Conservation (phyloP, 2,888 invertebrate species). For the Sesia bembeciformis region DNA sequence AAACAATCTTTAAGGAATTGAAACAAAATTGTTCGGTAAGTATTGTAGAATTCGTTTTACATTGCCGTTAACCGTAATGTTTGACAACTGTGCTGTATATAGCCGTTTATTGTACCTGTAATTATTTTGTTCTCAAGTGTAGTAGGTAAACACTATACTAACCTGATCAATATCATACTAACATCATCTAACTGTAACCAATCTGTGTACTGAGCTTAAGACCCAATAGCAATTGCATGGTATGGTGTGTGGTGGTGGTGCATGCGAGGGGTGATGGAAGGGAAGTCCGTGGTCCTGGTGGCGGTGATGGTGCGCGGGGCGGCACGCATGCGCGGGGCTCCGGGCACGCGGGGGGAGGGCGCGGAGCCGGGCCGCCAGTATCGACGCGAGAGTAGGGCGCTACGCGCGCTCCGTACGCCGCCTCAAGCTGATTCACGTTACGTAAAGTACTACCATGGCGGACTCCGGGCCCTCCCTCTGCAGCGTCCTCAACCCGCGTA, state of each 20-base stretch:
- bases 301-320: constrained; percentile 22
- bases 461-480: constrained; percentile 64
- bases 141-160: too few relatives aligned
- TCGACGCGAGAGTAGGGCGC: constrained; percentile 74
- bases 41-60: too few relatives aligned
- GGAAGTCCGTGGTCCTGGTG: constrained; percentile 6
- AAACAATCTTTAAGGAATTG: too few relatives aligned
- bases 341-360: constrained; percentile 18
- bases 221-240: not conserved
- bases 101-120: too few relatives aligned
- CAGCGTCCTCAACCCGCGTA: constrained; percentile 66
- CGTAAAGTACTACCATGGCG: constrained; percentile 67
- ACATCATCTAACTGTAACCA: too few relatives aligned
- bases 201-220: too few relatives aligned
- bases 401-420: constrained; percentile 64
- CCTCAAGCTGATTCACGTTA: constrained; percentile 42
- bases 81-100: too few relatives aligned
- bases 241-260: constrained; percentile 4
- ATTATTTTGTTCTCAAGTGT: too few relatives aligned
- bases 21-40: too few relatives aligned
- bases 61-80: too few relatives aligned
- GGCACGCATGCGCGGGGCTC: constrained; percentile 22
- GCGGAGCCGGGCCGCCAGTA: constrained; percentile 34
- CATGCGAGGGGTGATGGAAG: constrained; percentile 4
- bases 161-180: too few relatives aligned